phyloP scores from a whole-genome alignment of 2,888 invertebrate species.

The Drosophila austrosaltans region DNA sequence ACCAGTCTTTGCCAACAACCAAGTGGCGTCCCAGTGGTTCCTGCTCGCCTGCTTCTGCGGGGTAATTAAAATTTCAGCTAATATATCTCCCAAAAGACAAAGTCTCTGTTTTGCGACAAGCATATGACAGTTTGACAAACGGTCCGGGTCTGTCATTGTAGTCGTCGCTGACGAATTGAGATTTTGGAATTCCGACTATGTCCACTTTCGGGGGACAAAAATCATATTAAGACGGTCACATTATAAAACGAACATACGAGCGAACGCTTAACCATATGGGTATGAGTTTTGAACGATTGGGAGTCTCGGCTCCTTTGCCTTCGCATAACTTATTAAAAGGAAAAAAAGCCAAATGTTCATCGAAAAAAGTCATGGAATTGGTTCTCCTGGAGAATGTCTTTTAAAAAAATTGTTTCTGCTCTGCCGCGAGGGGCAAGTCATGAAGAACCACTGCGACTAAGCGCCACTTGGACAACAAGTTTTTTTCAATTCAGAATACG shows the following conservation, averaged over 20 bases:
- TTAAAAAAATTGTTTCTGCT: slow-evolving; percentile 47
- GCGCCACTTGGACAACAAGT: slow-evolving; percentile 74
- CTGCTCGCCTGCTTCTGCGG: slow-evolving; percentile 25
- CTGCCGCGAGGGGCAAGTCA: neutral
- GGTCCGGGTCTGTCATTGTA: slow-evolving; percentile 41
- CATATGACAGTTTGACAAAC: slow-evolving; percentile 83
- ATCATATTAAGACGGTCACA: slow-evolving; percentile 81
- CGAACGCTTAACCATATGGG: slow-evolving; percentile 31
- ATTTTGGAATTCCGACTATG: slow-evolving; percentile 79
- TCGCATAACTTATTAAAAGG: slow-evolving; percentile 81
- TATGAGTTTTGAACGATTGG: neutral
- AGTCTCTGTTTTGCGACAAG: slow-evolving; percentile 69
- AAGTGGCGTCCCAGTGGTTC: slow-evolving; percentile 34
- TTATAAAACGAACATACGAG: slow-evolving; percentile 73
- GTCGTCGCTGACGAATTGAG: slow-evolving; percentile 29
- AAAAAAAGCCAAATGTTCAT: slow-evolving; percentile 29
- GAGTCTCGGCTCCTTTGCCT: slow-evolving; percentile 32
- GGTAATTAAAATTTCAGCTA: slow-evolving; percentile 83
- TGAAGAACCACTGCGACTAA: slow-evolving; percentile 57
- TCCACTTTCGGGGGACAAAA: slow-evolving; percentile 75
- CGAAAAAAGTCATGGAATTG: slow-evolving; percentile 54
- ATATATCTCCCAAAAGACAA: slow-evolving; percentile 64
- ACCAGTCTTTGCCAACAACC: slow-evolving; percentile 26
- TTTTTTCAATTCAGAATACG: slow-evolving; percentile 7
- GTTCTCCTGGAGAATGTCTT: slow-evolving; percentile 59